Evolutionary conservation across 2,113 vertebrate genomes (phyloP).

Genomic region (Oreocharis arfaki): DNA sequence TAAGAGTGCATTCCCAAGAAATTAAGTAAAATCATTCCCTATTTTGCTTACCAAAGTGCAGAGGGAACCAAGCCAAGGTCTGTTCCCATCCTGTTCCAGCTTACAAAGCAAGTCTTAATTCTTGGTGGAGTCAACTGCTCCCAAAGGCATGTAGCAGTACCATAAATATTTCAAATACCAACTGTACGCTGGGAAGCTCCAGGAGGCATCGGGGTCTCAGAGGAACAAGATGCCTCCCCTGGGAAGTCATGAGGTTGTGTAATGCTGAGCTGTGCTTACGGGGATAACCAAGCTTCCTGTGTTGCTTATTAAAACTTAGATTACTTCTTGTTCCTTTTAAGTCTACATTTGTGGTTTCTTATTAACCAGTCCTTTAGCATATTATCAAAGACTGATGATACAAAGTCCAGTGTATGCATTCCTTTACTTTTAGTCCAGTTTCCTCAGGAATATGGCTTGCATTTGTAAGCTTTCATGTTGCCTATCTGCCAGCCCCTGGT

Average conservation of each 20-base stretch:
- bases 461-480: not conserved
- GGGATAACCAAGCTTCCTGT: not conserved
- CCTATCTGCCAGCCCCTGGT: not conserved
- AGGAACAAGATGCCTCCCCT: not conserved
- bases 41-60: not conserved
- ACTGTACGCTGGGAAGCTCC: not conserved
- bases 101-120: slow-evolving; percentile 18
- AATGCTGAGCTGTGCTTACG: not conserved
- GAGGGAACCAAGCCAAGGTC: not conserved
- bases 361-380: slow-evolving; percentile 16
- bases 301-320: slow-evolving; percentile 26
- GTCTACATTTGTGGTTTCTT: slow-evolving; percentile 19
- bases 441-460: not conserved
- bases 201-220: not conserved
- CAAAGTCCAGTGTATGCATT: slow-evolving; percentile 14
- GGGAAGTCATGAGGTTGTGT: not conserved
- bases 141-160: not conserved
- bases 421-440: not conserved
- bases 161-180: slow-evolving; percentile 27
- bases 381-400: slow-evolving; percentile 35
- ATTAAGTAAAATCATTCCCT: slow-evolving; percentile 16
- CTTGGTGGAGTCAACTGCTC: not conserved
- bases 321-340: slow-evolving; percentile 23
- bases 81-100: not conserved
- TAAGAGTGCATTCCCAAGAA: not conserved